A percentile compares a stretch with the other conserved stretches of the same genome.
These are phyloP conservation scores for Scelioninae gen. 1 DNA, from an alignment of 2,888 invertebrate species.

Conservation along the genomic window DNA sequence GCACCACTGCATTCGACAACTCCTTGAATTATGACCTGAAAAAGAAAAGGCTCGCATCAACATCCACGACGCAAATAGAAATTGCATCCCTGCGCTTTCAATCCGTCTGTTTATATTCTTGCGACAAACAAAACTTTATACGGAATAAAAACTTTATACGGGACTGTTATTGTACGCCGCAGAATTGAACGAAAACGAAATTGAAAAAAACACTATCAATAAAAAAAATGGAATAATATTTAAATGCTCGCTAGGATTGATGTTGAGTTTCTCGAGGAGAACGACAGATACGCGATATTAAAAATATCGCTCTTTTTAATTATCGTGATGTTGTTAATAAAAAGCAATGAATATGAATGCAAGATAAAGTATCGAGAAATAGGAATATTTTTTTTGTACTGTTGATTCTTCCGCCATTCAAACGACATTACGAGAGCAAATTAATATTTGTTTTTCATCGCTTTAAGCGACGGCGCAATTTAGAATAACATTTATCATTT, in stretches of 20 bases:
- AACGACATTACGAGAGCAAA: slow-evolving; percentile 15
- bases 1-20: slow-evolving; percentile 46
- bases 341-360: slow-evolving; percentile 14
- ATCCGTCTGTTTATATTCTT: slow-evolving; percentile 21
- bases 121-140: slow-evolving; percentile 24
- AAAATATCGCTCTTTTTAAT: slow-evolving; percentile 23
- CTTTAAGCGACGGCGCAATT: slow-evolving; percentile 11
- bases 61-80: slow-evolving; percentile 36
- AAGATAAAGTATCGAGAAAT: slow-evolving; percentile 9
- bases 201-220: slow-evolving; percentile 1
- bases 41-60: slow-evolving; percentile 33
- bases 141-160: slow-evolving; percentile 22
- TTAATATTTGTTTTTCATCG: slow-evolving; percentile 26
- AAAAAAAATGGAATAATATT: slow-evolving; percentile 18
- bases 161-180: slow-evolving; percentile 11
- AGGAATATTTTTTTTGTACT: slow-evolving; percentile 8
- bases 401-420: slow-evolving; percentile 19
- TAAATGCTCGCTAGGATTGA: not conserved
- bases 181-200: not conserved
- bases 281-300: slow-evolving; percentile 7
- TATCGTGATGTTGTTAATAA: slow-evolving; percentile 23
- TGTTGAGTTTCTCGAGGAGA: not conserved
- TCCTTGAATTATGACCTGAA: slow-evolving; percentile 51
- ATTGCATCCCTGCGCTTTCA: slow-evolving; percentile 24
- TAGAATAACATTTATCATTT: slow-evolving; percentile 12